Evolutionary conservation across 2,888 invertebrate genomes (phyloP).

Genomic region (Selenia dentaria): DNA sequence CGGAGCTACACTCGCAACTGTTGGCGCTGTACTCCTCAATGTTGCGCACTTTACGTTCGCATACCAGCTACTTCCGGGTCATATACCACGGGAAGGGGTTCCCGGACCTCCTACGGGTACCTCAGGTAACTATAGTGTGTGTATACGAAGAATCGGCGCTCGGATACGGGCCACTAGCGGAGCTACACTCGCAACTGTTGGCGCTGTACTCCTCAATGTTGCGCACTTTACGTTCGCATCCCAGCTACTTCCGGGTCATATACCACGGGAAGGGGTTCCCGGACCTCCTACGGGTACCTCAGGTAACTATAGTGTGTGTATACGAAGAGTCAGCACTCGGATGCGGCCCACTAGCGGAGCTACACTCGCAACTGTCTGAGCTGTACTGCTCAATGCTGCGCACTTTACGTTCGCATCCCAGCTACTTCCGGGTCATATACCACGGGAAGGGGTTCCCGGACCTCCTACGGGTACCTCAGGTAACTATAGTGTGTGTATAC

Average conservation of each 20-base stretch:
- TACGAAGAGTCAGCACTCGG: conserved; percentile 95
- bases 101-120: conserved; percentile 85
- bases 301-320: conserved; percentile 84
- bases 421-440: conserved; percentile 97
- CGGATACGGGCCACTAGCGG: conserved; percentile 81
- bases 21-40: conserved; percentile 91
- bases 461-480: conserved; percentile 61
- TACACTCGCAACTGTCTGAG: conserved; percentile 86
- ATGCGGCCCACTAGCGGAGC: conserved; percentile 61
- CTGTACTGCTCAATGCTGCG: conserved; percentile 92
- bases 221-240: conserved; percentile 90
- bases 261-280: conserved; percentile 97
- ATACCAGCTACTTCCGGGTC: conserved; percentile 96
- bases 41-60: conserved; percentile 90
- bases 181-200: conserved; percentile 86
- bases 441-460: conserved; percentile 96
- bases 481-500: conserved; percentile 87
- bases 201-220: conserved; percentile 91
- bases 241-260: conserved; percentile 96
- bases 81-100: conserved; percentile 96
- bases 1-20: conserved; percentile 82
- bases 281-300: conserved; percentile 68
- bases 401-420: conserved; percentile 91
- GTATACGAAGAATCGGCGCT: conserved; percentile 95
- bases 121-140: conserved; percentile 82